phyloP scores from a whole-genome alignment of 2,888 invertebrate genomes.

The Pristionchus exspectatus region DNA sequence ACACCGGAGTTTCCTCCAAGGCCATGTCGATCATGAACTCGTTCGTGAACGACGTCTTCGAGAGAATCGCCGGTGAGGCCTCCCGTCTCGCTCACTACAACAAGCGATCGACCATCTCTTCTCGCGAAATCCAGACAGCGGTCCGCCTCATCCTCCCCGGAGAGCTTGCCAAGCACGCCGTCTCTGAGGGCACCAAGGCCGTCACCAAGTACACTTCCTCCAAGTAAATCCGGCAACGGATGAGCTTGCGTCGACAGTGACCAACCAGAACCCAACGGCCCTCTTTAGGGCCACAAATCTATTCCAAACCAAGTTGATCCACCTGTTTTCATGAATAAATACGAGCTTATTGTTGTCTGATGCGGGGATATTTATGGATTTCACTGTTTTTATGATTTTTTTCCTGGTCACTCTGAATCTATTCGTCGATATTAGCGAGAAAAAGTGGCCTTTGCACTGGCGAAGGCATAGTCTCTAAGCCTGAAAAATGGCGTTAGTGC shows the following conservation, averaged over 20 bases:
- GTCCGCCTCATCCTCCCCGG: slow-evolving; percentile 67
- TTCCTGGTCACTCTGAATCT: not conserved
- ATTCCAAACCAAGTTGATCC: slow-evolving; percentile 36
- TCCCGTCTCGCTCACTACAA: slow-evolving; percentile 84
- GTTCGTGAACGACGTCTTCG: slow-evolving; percentile 87
- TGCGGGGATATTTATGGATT: slow-evolving; percentile 80
- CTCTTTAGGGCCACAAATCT: slow-evolving; percentile 71
- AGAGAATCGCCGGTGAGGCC: slow-evolving; percentile 84
- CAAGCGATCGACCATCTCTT: slow-evolving; percentile 85
- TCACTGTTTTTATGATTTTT: slow-evolving; percentile 60
- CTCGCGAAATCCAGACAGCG: slow-evolving; percentile 84
- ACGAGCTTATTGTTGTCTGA: not conserved
- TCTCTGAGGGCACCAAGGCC: slow-evolving; percentile 55
- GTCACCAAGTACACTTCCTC: slow-evolving; percentile 55
- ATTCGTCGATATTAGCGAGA: not conserved
- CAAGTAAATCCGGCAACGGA: slow-evolving; percentile 48
- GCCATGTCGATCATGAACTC: slow-evolving; percentile 87
- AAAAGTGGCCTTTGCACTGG: slow-evolving; percentile 67
- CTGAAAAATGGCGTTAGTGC: not conserved
- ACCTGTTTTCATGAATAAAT: not conserved
- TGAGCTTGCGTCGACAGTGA: slow-evolving; percentile 38
- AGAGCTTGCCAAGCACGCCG: slow-evolving; percentile 55
- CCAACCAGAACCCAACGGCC: slow-evolving; percentile 67
- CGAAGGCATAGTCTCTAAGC: slow-evolving; percentile 63
- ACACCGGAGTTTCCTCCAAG: slow-evolving; percentile 85